A percentile compares a stretch with the other conserved stretches of the same genome.
These are phyloP conservation scores for Caenorhabditis japonica DNA, from an alignment of 2,888 invertebrate genomes.

Conservation along the genomic window DNA sequence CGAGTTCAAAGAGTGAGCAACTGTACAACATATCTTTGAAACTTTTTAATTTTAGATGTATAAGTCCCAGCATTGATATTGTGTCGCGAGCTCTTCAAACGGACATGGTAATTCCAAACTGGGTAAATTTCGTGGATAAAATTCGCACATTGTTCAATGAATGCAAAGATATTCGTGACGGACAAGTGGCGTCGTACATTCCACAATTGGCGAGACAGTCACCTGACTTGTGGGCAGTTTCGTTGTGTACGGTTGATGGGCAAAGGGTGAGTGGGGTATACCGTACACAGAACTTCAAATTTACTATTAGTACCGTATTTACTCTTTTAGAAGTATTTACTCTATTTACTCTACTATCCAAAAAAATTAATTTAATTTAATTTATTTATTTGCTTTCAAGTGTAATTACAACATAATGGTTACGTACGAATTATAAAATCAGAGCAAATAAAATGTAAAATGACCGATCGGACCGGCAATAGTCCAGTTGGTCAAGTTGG, in stretches of 20 bases:
- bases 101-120: slow-evolving; percentile 95
- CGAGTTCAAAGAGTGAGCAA: slow-evolving; percentile 71
- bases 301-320: too few species aligned
- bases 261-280: slow-evolving; percentile 50
- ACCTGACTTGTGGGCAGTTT: slow-evolving; percentile 86
- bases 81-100: slow-evolving; percentile 72
- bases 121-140: slow-evolving; percentile 89
- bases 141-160: slow-evolving; percentile 85
- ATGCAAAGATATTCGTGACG: slow-evolving; percentile 54
- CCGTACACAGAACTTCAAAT: too few species aligned
- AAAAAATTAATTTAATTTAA: too few species aligned
- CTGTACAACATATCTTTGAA: too few species aligned
- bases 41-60: slow-evolving; percentile 59
- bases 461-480: too few species aligned
- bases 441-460: too few species aligned
- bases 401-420: too few species aligned
- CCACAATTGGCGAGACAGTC: slow-evolving; percentile 88
- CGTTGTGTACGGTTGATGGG: slow-evolving; percentile 89
- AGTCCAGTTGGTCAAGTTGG: too few species aligned
- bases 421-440: too few species aligned
- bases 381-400: too few species aligned
- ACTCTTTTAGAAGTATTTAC: too few species aligned
- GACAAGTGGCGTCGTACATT: slow-evolving; percentile 83
- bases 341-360: too few species aligned
- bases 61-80: slow-evolving; percentile 69